A percentile compares a stretch with the other conserved stretches of the same genome.
Conservation (phyloP, 2,113 vertebrate species). For the Coptodon bakossiorum region DNA sequence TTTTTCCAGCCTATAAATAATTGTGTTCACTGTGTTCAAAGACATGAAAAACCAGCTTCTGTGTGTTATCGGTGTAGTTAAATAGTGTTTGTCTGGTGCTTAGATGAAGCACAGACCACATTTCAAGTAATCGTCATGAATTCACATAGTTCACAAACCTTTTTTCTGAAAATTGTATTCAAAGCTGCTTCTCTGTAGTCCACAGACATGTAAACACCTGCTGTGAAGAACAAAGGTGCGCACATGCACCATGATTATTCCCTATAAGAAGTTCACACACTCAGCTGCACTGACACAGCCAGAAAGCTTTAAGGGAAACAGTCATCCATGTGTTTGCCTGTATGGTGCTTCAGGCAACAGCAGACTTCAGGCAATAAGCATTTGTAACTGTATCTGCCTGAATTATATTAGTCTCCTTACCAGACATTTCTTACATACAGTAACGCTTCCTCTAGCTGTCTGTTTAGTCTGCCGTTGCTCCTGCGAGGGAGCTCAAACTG, state of each 20-base stretch:
- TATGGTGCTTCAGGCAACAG: constrained; percentile 4
- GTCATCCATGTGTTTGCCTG: background rate
- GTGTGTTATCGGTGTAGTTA: background rate
- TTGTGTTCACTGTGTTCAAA: background rate
- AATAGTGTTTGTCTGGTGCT: background rate
- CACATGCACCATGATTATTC: background rate
- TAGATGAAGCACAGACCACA: background rate
- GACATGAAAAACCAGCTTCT: background rate
- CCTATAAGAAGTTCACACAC: background rate
- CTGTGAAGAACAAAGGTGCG: background rate
- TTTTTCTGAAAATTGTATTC: background rate
- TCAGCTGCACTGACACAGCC: background rate
- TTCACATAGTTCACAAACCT: background rate
- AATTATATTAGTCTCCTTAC: constrained; percentile 3
- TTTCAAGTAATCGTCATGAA: background rate
- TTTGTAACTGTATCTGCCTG: constrained; percentile 23
- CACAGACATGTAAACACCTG: background rate
- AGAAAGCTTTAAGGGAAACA: background rate
- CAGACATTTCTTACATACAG: background rate
- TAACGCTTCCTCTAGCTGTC: background rate
- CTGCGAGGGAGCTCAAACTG: background rate
- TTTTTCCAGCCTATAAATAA: background rate
- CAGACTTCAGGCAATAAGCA: constrained; percentile 7
- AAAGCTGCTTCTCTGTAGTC: background rate
- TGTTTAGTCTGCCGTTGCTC: background rate